These are phyloP conservation scores for Cheilosia pagana DNA, from an alignment of 2,888 invertebrate genomes.

Conservation along the genomic window DNA sequence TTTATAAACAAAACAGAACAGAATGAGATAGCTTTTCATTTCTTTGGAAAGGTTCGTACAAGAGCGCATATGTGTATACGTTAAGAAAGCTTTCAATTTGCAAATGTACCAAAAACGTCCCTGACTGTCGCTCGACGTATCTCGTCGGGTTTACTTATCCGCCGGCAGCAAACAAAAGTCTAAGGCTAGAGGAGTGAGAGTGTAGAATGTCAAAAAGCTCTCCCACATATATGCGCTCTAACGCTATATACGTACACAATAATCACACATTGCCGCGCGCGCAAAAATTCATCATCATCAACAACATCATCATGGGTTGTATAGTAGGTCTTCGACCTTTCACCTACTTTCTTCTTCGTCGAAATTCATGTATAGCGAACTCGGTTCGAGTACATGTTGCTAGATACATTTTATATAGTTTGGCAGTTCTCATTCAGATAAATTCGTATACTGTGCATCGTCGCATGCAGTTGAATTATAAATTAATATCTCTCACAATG, in stretches of 20 bases:
- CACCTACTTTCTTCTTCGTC: conserved; percentile 72
- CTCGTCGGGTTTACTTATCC: background rate
- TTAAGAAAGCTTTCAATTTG: conserved; percentile 25
- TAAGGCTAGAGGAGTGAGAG: background rate
- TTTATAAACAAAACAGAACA: conserved; percentile 1
- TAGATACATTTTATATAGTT: conserved; percentile 52
- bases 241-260: conserved; percentile 1
- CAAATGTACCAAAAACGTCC: conserved; percentile 30
- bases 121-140: background rate
- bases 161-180: conserved; percentile 14
- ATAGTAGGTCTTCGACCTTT: conserved; percentile 71
- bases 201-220: conserved; percentile 52
- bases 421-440: conserved; percentile 6
- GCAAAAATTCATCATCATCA: conserved; percentile 57
- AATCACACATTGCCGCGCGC: conserved; percentile 25
- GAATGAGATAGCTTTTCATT: conserved; percentile 2
- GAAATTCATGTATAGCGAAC: conserved; percentile 45
- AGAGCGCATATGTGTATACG: conserved; percentile 3
- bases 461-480: conserved; percentile 49
- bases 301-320: conserved; percentile 52
- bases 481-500: conserved; percentile 56
- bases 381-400: conserved; percentile 55
- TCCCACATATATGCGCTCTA: conserved; percentile 5
- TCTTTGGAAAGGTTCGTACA: conserved; percentile 25
- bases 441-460: background rate